phyloP scores from a whole-genome alignment of 2,888 invertebrate species.

The Seladonia tumulorum region DNA sequence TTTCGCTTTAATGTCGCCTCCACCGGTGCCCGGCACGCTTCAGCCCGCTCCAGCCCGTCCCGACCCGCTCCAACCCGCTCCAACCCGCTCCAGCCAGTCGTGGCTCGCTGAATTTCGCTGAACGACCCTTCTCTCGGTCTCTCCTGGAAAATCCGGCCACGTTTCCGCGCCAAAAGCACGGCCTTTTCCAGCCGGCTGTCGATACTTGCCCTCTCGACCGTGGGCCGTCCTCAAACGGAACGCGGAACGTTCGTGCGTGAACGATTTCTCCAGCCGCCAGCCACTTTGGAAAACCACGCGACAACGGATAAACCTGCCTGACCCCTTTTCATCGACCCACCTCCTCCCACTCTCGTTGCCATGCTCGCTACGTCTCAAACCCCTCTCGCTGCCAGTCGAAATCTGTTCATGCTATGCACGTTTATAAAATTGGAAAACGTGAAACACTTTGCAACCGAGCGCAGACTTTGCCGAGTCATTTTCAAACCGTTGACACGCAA shows the following conservation, averaged over 20 bases:
- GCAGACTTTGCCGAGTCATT: neutral
- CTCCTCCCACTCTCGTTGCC: neutral
- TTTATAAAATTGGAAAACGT: neutral
- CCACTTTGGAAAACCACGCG: conserved; percentile 24
- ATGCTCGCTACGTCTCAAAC: neutral
- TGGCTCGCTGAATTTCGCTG: conserved; percentile 27
- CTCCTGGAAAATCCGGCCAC: conserved; percentile 35
- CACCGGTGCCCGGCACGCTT: neutral
- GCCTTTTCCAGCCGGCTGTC: conserved; percentile 28
- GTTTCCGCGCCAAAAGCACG: conserved; percentile 9
- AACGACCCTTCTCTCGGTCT: conserved; percentile 34
- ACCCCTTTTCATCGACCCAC: conserved; percentile 14
- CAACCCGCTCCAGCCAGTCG: neutral
- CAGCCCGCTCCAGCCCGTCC: neutral
- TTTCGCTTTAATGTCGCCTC: conserved; percentile 13
- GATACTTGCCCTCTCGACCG: conserved; percentile 29
- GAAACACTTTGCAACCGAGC: neutral
- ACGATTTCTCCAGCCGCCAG: conserved; percentile 30
- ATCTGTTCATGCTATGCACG: neutral
- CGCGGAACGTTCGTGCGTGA: conserved; percentile 49
- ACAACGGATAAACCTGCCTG: conserved; percentile 22
- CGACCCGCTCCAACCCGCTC: neutral
- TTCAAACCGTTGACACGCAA: neutral
- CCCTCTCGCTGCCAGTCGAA: neutral
- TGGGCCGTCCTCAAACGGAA: conserved; percentile 32